A percentile compares a stretch with the other conserved stretches of the same genome.
phyloP scores from a whole-genome alignment of 2,888 invertebrate species.

The Lacanobia oleracea region DNA sequence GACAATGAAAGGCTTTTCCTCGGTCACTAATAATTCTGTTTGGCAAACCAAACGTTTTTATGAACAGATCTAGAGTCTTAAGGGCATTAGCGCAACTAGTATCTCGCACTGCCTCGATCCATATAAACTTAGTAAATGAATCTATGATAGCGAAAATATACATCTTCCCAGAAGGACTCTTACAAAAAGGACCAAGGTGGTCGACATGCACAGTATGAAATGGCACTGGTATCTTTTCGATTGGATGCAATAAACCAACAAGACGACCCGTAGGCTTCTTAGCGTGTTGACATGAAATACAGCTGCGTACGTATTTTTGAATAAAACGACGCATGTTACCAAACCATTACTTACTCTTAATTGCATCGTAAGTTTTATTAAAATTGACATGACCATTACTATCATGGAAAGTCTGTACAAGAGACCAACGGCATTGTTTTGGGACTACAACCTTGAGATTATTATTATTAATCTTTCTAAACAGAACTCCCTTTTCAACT shows the following conservation, averaged over 20 bases:
- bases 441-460: background rate
- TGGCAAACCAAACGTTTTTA: background rate
- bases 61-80: background rate
- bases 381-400: too few relatives aligned
- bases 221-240: background rate
- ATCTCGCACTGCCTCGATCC: background rate
- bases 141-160: background rate
- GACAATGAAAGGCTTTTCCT: background rate
- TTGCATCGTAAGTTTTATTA: background rate
- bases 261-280: background rate
- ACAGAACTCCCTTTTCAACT: background rate
- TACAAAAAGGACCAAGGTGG: background rate
- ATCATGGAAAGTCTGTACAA: background rate
- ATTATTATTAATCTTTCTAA: background rate
- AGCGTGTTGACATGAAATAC: background rate
- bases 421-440: background rate
- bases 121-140: background rate
- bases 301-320: background rate
- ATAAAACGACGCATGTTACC: background rate
- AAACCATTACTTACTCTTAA: background rate
- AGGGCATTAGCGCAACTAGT: background rate
- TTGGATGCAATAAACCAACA: background rate
- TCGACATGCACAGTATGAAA: background rate
- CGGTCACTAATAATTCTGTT: background rate
- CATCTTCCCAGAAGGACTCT: background rate